Evolutionary conservation across 92 coral and sea anemone genomes (phyloP), one percentile per base, ranked within the genome.

Genomic region (Zoanthus solanderi): DNA sequence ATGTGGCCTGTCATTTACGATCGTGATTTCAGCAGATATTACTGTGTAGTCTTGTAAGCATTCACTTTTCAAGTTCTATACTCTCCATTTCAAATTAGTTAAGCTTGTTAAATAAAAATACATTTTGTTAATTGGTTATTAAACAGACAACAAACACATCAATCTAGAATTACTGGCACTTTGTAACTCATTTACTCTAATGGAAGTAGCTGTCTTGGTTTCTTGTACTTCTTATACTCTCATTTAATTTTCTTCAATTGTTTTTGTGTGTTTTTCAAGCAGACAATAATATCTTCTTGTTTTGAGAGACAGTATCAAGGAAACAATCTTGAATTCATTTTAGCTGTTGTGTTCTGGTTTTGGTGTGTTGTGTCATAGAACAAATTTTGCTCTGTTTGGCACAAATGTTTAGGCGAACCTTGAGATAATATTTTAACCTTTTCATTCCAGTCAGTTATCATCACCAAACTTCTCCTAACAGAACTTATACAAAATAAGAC

Each of bases 1-100:
- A n/a, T 18, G 11, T 6, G 53, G n/a, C 16, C 65, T 8, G 23
- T 53, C 12, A 16, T 52, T 53, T 32, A 28, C 14, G 6, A 17
- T 17, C 15, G 45, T 58, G 61, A 30, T 76, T 77, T 77, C 82
- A 30, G 29, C 67, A 52, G 67, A 77, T 50, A 77, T 52, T 77
- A 54, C 82, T 77, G 67, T 31, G 16, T 77, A 77, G 82, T 77
- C 66, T 73, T 73, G 31, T 73, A 73, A 73, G 78, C 78, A 73
- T 73, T 73, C 56, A 73, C 6, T 42, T 73, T 17, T 46, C 42
- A 46, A 69, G 75, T 69, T 69, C 42, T 6, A 44, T 69, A 50
- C 56, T 69, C 75, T 12, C 10, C 9, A 69, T 23, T 63, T 29
- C 75, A 69, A 4, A 30, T 69, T 30, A 69, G 75, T 32, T 34